These are phyloP conservation scores for Drosophila acutilabella DNA, from an alignment of 2,888 invertebrate species.

Conservation along the genomic window DNA sequence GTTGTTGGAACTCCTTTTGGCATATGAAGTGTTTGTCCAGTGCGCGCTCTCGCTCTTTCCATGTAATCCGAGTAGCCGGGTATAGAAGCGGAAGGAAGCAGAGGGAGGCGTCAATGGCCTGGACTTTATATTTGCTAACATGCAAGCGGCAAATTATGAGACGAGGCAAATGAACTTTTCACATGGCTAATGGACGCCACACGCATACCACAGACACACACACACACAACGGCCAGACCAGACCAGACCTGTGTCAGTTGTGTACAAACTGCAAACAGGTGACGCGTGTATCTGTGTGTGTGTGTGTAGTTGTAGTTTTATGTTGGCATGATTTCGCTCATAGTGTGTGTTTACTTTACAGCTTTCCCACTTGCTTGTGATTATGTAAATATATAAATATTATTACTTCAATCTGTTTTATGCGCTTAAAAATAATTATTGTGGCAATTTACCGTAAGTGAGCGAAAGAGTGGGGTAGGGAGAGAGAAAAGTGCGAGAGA, in stretches of 20 bases:
- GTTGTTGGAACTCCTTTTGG: conserved; percentile 58
- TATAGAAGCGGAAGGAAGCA: conserved; percentile 38
- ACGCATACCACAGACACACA: conserved; percentile 41
- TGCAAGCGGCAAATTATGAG: conserved; percentile 78
- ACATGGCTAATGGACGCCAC: conserved; percentile 72
- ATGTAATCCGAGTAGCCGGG: conserved; percentile 64
- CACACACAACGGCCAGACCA: conserved; percentile 11
- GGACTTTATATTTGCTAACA: conserved; percentile 59
- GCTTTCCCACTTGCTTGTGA: conserved; percentile 45
- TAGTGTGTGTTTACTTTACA: conserved; percentile 46
- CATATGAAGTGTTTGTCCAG: conserved; percentile 36
- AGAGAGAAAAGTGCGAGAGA: too few species aligned
- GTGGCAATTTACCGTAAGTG: conserved; percentile 2
- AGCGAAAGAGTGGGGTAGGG: neutral
- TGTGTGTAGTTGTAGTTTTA: conserved; percentile 40
- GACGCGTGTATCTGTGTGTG: conserved; percentile 39
- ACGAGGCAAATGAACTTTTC: conserved; percentile 80
- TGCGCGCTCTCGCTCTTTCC: conserved; percentile 14
- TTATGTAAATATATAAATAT: conserved; percentile 59
- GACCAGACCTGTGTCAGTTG: conserved; percentile 20
- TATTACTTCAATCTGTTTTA: conserved; percentile 53
- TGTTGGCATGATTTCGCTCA: conserved; percentile 15
- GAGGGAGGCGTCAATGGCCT: conserved; percentile 43
- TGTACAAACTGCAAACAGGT: conserved; percentile 64
- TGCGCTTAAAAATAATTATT: conserved; percentile 50